Evolutionary conservation across 2,888 invertebrate species (phyloP), one percentile per base, ranked within the genome.

Genomic region (Endomychus coccineus): DNA sequence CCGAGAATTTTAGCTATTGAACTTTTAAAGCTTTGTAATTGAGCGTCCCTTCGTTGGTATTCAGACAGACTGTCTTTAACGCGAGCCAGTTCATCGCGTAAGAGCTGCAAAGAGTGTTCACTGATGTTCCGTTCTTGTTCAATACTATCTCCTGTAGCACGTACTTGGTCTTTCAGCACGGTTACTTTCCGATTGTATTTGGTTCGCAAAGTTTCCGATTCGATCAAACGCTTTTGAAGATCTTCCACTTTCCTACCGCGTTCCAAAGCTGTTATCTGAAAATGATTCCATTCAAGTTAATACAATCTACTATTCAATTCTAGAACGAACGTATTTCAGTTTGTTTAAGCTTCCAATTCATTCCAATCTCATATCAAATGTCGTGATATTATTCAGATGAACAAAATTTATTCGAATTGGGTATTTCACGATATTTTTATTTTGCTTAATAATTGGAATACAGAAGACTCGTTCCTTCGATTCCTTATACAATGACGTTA

Each of bases 201-300:
- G 2, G 80, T 78, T 33, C 87, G 74, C 16, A 88, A 67, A 49
- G 83, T 72, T 56, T 90, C 89, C 24, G 86, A 77, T 58, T 89
- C 89, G 25, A 85, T 80, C 15, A 88, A 64, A 45, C 83, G 79
- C 58, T 83, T 82, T 48, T 87, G 84, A 2, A 89, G 67, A 42
- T 89, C 88, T 56, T 89, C 88, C 34, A 88, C 76, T 66, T 86
- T 88, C 15, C 88, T 74, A 1, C 84, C 85, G 16, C 86, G 73
- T 61, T 90, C 89, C 50, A 89, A 58, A 1, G 88, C 80, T 11
- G 85, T 81, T 52, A 88, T 85, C 87, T 88, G 60, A 23, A 33
- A 38, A 9, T 4, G 3, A 36, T 25, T 6, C n/a, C 21, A 19
- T 7, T 7, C 21, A 19, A 19, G 21, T 19, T 19, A 19, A 7